These are phyloP conservation scores for Pollenia angustigena DNA, from an alignment of 2,888 invertebrate species.

Conservation along the genomic window DNA sequence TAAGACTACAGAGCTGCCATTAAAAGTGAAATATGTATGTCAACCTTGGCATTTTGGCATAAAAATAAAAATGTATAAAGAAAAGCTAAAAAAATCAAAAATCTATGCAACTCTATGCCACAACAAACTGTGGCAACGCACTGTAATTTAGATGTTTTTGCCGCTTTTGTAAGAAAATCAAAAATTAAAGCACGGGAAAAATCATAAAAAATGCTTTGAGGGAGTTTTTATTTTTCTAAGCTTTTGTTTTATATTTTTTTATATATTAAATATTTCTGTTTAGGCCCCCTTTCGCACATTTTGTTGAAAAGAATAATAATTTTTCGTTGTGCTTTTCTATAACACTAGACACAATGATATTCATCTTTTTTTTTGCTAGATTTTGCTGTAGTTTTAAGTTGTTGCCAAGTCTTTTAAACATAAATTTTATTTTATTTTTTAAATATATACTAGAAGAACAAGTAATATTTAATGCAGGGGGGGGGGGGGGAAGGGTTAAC, in stretches of 20 bases:
- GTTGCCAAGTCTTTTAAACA: conserved; percentile 40
- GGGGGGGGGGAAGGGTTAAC: background rate
- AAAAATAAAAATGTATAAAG: conserved; percentile 26
- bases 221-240: conserved; percentile 57
- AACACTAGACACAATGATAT: conserved; percentile 70
- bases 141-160: conserved; percentile 72
- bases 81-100: conserved; percentile 25
- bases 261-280: background rate
- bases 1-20: conserved; percentile 58
- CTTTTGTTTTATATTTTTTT: background rate
- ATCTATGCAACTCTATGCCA: conserved; percentile 28
- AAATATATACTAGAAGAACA: conserved; percentile 18
- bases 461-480: conserved; percentile 12
- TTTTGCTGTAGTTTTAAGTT: conserved; percentile 21
- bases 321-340: conserved; percentile 50
- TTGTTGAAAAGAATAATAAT: conserved; percentile 44
- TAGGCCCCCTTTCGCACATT: conserved; percentile 55
- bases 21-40: conserved; percentile 72
- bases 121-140: conserved; percentile 55
- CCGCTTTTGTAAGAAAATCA: conserved; percentile 49
- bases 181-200: conserved; percentile 13
- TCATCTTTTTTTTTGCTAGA: conserved; percentile 52
- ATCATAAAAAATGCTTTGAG: conserved; percentile 63
- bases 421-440: conserved; percentile 63
- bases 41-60: conserved; percentile 65